Evolutionary conservation across 2,888 invertebrate species (phyloP).

Genomic region (Nipponacmea schrenckii): DNA sequence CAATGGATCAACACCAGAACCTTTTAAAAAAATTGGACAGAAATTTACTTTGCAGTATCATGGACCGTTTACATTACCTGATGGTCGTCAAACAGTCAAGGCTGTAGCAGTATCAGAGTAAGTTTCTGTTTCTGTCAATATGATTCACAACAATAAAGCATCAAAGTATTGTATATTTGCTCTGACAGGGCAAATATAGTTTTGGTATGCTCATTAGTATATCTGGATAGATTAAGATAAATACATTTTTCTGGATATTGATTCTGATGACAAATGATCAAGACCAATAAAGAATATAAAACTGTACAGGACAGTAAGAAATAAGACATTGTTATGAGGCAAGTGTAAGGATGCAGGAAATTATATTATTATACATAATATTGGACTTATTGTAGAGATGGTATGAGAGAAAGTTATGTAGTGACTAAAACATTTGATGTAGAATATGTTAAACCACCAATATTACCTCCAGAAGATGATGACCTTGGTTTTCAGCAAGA

Average conservation of each 20-base stretch:
- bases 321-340: no score
- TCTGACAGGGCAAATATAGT: not conserved
- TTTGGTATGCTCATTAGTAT: no score
- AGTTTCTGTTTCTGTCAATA: conserved; percentile 19
- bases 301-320: no score
- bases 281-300: no score
- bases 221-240: no score
- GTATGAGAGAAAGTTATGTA: conserved; percentile 63
- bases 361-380: no score
- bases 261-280: no score
- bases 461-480: conserved; percentile 53
- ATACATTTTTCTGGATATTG: no score
- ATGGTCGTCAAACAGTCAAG: conserved; percentile 66
- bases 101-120: conserved; percentile 65
- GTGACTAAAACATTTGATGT: conserved; percentile 68
- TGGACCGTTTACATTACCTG: conserved; percentile 65
- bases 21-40: conserved; percentile 62
- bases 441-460: conserved; percentile 51
- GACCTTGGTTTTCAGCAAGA: conserved; percentile 61
- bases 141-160: not conserved
- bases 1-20: conserved; percentile 68
- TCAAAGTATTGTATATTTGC: not conserved
- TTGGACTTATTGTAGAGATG: conserved; percentile 53
- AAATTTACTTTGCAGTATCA: conserved; percentile 63
- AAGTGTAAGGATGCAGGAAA: no score